These are phyloP conservation scores for Andrena dorsata DNA, from an alignment of 2,888 invertebrate species.

Conservation along the genomic window DNA sequence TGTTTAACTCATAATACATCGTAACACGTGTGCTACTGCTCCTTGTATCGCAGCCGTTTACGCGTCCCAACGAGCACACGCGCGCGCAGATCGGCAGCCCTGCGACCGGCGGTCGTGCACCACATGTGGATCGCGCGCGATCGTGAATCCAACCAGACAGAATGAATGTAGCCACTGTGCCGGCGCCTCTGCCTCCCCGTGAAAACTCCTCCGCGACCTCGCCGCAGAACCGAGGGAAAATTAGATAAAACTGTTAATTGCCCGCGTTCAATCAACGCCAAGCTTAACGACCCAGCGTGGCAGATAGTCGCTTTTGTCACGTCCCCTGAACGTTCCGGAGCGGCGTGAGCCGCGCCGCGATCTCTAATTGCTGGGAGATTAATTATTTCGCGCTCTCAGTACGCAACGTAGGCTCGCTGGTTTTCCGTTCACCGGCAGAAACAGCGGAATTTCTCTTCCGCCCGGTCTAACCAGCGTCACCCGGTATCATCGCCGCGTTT, in stretches of 20 bases:
- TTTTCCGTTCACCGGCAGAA: background rate
- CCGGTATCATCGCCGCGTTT: constrained; percentile 41
- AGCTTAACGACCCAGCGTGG: background rate
- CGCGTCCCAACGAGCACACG: constrained; percentile 64
- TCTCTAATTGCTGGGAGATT: constrained; percentile 1
- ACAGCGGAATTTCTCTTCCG: constrained; percentile 44
- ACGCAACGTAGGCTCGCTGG: background rate
- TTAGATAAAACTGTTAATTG: constrained; percentile 32
- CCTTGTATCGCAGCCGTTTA: constrained; percentile 70
- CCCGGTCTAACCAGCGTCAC: constrained; percentile 29
- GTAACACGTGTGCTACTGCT: constrained; percentile 70
- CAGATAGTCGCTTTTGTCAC: constrained; percentile 1
- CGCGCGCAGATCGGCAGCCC: constrained; percentile 12
- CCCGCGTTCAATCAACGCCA: constrained; percentile 20
- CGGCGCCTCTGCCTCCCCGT: constrained; percentile 10
- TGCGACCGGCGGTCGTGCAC: constrained; percentile 2
- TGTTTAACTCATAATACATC: constrained; percentile 79
- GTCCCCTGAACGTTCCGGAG: background rate
- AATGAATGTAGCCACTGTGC: constrained; percentile 31
- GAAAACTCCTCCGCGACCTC: constrained; percentile 17
- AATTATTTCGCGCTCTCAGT: background rate
- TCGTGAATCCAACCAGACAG: constrained; percentile 18
- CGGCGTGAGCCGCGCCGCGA: background rate
- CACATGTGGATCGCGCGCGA: constrained; percentile 10
- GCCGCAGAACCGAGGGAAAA: background rate